Evolutionary conservation across 2,888 invertebrate genomes (phyloP), one percentile per base, ranked within the genome.

Genomic region (Saturnia pavonia): DNA sequence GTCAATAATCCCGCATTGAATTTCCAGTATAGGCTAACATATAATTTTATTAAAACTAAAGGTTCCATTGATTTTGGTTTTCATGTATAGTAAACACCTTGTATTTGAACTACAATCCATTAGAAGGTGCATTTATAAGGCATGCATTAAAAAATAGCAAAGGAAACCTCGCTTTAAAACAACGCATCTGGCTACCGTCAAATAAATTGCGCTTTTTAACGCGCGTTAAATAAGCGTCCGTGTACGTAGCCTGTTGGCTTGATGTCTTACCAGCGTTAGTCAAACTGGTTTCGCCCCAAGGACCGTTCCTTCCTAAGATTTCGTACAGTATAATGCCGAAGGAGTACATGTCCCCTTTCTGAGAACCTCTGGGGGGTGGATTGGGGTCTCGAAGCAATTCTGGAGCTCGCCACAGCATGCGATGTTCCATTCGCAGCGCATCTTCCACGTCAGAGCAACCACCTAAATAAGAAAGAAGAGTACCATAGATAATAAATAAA

Each of bases 311-410:
- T 0, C 97, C 96, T 69, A 97, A 94, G 74, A 98, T 97, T 89
- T 98, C 98, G 82, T 97, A 97, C 1, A 98, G 91, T 42, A 98
- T 95, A 76, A 98, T 96, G 0, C 96, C 97, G 84, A 98, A 98
- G 0, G 97, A 96, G 85, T 97, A 97, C 14, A 97, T 96, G 80
- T 97, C 97, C 27, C 97, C 98, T 83, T 97, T 97, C 85, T 97
- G 97, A 0, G 97, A 96, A n/a, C 98, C 98, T 72, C 96, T 89
- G 0, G 93, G 79, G 0, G 95, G 94, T 0, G 95, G 95, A 42
- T 90, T 91, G 0, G 95, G 89, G 0, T 95, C 91, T 48, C 97
- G 89, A 27, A 97, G 91, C 22, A 97, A 90, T 88, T 97, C 97
- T 0, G 97, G 97, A 0, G 97, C 97, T 73, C 95, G 93, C 95